Evolutionary conservation across 2,888 invertebrate genomes (phyloP).

Genomic region (Oasisia sp.): DNA sequence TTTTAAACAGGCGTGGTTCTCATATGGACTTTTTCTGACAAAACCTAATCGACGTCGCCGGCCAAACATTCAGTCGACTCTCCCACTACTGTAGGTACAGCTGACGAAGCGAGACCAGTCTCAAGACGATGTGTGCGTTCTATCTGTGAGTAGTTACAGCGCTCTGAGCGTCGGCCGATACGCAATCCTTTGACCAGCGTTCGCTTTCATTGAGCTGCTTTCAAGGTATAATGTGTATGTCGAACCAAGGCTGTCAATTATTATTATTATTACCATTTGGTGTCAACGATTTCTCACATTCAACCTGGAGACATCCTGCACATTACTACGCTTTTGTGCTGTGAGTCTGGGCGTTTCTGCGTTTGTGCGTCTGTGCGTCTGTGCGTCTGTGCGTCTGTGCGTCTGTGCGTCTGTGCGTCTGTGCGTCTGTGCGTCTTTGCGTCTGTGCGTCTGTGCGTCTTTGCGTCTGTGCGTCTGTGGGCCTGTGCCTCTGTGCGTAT

Average conservation of each 20-base stretch:
- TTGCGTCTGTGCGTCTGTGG: no score
- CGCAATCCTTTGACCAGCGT: neutral
- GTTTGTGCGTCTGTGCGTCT: no score
- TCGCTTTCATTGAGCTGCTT: neutral
- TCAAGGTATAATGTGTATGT: neutral
- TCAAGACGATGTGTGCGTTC: neutral
- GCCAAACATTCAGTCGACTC: neutral
- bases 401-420: no score
- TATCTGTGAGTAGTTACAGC: neutral
- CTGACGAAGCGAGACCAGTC: neutral
- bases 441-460: no score
- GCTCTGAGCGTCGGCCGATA: neutral
- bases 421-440: no score
- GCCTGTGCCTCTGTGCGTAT: no score
- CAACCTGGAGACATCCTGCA: no score
- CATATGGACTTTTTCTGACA: neutral
- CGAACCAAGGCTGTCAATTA: neutral
- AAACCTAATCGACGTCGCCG: neutral
- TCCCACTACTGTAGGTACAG: neutral
- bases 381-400: no score
- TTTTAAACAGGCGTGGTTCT: neutral
- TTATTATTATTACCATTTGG: no score
- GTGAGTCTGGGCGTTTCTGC: no score
- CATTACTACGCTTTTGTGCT: no score
- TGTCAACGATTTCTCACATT: no score